Evolutionary conservation across 2,113 vertebrate species (phyloP), one percentile per base, ranked within the genome.

Genomic region (Epinephelus cyanopodus): DNA sequence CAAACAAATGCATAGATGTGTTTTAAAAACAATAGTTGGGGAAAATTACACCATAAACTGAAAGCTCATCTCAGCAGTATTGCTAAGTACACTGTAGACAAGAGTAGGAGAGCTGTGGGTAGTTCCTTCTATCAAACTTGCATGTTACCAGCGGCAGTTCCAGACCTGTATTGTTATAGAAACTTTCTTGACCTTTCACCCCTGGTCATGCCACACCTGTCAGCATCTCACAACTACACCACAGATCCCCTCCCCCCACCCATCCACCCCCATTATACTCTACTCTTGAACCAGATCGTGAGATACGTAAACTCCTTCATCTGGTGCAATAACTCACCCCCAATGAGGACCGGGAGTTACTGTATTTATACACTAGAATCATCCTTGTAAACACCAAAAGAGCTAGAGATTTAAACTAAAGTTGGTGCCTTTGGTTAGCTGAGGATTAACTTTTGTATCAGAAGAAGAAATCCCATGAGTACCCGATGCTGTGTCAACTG

Each of bases 141-240:
- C 4, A 10, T 23, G 29, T 81, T 58, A 70, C n/a, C 50, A 78
- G 37, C 79, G 72, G 74, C 75, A 54, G 61, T 53, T 84, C 66
- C 47, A 50, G 58, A 74, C 82, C 23, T 83, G 74, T 64, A 74
- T 64, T 63, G 53, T 73, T 77, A 84, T 75, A 81, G 81, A 66
- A 90, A 82, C 84, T 23, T 60, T 50, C 45, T 50, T 82, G 84
- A 91, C 84, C 86, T 81, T 84, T 89, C 19, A 85, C 64, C 83
- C 65, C 42, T 48, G 63, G 66, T 71, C 27, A 25, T 72, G 78
- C 82, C 82, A 79, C 93, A 94, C 91, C 92, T 94, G 93, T 94
- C 92, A 86, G 65, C 89, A 86, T 82, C 83, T 87, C 88, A 85
- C 91, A 88, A 87, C 90, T 87, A 86, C 79, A 79, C 60, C 21